Evolutionary conservation across 2,113 vertebrate genomes (phyloP).

Genomic region (Haliaeetus leucogaster): DNA sequence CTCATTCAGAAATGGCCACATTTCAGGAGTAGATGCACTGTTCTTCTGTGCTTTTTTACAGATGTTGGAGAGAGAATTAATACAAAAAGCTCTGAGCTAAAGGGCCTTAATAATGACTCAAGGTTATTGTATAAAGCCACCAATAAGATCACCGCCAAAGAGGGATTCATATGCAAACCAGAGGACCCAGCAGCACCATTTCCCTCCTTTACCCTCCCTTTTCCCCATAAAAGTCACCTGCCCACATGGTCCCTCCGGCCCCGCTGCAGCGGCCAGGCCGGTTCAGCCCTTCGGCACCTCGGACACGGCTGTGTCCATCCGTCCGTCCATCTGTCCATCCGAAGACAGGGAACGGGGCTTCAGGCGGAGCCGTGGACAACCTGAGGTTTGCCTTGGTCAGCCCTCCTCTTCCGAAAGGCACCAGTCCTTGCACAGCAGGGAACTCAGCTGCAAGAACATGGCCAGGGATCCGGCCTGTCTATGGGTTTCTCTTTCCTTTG

Average conservation of each 20-base stretch:
- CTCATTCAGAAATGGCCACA: rapidly evolving
- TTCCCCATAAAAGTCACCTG: neutral
- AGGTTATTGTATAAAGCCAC: rapidly evolving
- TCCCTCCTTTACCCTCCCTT: neutral
- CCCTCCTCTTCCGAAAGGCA: neutral
- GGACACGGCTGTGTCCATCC: neutral
- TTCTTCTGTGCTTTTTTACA: neutral
- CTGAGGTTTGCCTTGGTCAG: neutral
- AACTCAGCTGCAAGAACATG: rapidly evolving
- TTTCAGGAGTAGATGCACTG: neutral
- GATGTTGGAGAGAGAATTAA: neutral
- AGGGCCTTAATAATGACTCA: neutral
- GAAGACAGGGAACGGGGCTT: too few species aligned
- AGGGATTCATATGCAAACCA: too few species aligned
- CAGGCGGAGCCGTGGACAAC: neutral
- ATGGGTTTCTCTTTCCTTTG: rapidly evolving
- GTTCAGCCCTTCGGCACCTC: neutral
- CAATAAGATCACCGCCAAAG: neutral
- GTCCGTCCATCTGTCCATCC: neutral
- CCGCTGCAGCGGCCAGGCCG: neutral
- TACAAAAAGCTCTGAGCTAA: neutral
- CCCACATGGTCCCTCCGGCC: neutral
- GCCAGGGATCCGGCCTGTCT: too few species aligned
- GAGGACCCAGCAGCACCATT: neutral
- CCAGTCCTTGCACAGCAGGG: neutral